Evolutionary conservation across 1,140 invertebrate species (phyloP).

Genomic region (Eupeodes corollae): DNA sequence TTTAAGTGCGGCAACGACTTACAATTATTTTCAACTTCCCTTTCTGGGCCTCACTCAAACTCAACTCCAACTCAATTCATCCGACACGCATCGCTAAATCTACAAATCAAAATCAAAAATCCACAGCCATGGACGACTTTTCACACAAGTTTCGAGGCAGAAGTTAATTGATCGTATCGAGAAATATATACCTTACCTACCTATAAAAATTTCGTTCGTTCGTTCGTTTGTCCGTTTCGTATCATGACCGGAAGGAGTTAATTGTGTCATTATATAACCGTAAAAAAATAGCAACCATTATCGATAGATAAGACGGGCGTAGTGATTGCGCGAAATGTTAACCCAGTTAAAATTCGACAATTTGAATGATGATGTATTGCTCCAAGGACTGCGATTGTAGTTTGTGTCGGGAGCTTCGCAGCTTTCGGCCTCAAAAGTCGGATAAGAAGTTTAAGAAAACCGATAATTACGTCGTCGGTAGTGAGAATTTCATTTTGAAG

Average conservation of each 20-base stretch:
- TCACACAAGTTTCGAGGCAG: not conserved
- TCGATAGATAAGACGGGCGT: not conserved
- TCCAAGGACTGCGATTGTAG: conserved; percentile 40
- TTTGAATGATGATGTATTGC: conserved; percentile 33
- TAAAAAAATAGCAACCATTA: not conserved
- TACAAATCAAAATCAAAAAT: not conserved
- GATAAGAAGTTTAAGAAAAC: not conserved
- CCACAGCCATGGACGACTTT: too few relatives aligned
- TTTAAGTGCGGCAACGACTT: too few relatives aligned
- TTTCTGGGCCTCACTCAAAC: not conserved
- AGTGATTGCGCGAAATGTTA: too few relatives aligned
- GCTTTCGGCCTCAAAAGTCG: conserved; percentile 21
- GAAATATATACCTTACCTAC: not conserved
- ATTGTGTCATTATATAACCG: too few relatives aligned
- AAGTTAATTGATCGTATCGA: not conserved
- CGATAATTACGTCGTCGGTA: conserved; percentile 8
- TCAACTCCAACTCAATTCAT: not conserved
- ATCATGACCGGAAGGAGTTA: too few relatives aligned
- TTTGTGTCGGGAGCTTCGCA: conserved; percentile 39
- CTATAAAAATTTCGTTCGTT: not conserved
- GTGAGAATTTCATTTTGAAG: conserved; percentile 39
- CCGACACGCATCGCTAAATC: not conserved
- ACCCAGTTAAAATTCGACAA: too few relatives aligned
- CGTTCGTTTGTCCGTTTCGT: too few relatives aligned
- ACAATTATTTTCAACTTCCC: too few relatives aligned